Conservation (phyloP, 2,888 invertebrate genomes). For the Trichopoda pennipes region DNA sequence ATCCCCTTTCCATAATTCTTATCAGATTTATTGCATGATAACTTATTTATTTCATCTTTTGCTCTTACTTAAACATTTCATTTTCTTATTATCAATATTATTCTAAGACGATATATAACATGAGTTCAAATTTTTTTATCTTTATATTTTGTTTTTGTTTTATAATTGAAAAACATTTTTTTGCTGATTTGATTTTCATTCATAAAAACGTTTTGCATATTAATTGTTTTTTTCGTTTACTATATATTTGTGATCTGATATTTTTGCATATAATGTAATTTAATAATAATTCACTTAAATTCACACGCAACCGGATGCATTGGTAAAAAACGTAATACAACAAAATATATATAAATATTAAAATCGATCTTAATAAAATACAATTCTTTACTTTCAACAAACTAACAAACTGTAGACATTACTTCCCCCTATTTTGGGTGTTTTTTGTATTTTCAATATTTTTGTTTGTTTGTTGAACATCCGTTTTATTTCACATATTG, state of each 20-base stretch:
- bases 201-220: slow-evolving; percentile 53
- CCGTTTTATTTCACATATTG: slow-evolving; percentile 53
- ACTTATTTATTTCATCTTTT: too few relatives aligned
- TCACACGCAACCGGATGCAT: slow-evolving; percentile 68
- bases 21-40: too few relatives aligned
- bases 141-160: not conserved
- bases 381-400: slow-evolving; percentile 23
- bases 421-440: slow-evolving; percentile 55
- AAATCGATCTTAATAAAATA: slow-evolving; percentile 39
- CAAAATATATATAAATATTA: slow-evolving; percentile 19
- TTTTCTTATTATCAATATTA: not conserved
- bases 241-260: slow-evolving; percentile 17
- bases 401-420: slow-evolving; percentile 23
- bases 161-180: slow-evolving; percentile 12
- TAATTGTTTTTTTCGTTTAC: slow-evolving; percentile 10
- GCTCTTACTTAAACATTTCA: too few relatives aligned
- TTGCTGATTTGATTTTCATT: slow-evolving; percentile 51
- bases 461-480: too few relatives aligned
- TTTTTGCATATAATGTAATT: slow-evolving; percentile 54
- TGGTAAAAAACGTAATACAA: slow-evolving; percentile 27
- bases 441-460: slow-evolving; percentile 29
- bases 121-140: not conserved
- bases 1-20: too few relatives aligned
- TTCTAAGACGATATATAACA: not conserved
- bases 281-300: slow-evolving; percentile 60